These are phyloP conservation scores for Zophobas morio DNA, from an alignment of 1,140 invertebrate genomes.

Conservation along the genomic window DNA sequence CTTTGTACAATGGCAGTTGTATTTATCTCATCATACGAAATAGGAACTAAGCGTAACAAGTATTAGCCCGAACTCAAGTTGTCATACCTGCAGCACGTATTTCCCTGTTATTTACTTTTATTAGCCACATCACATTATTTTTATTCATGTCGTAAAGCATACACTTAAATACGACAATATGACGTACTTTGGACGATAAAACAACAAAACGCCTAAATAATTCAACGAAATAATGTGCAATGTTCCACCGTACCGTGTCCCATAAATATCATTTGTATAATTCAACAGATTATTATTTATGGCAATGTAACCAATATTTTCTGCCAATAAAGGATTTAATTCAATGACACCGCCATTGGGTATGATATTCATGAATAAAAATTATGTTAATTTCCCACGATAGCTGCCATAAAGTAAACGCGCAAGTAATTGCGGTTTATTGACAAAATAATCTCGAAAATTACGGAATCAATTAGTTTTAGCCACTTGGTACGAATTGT, in stretches of 20 bases:
- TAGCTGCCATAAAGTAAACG: constrained; percentile 1
- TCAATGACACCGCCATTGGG: neutral
- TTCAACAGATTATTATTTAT: constrained; percentile 15
- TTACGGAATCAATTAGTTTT: constrained; percentile 2
- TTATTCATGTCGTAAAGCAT: no score
- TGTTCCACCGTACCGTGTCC: neutral
- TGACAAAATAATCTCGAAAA: constrained; percentile 11
- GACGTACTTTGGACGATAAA: neutral
- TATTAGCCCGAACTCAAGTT: no score
- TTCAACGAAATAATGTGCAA: neutral
- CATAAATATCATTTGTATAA: constrained; percentile 20
- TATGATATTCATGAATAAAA: neutral
- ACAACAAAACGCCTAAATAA: constrained; percentile 2
- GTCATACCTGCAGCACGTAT: no score
- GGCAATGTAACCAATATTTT: neutral
- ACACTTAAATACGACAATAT: no score
- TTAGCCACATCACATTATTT: no score
- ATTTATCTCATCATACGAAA: no score
- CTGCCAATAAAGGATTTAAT: neutral
- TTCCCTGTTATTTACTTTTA: no score
- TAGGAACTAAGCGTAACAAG: no score
- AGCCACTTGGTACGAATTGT: neutral
- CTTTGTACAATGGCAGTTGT: no score
- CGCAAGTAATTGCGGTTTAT: constrained; percentile 8
- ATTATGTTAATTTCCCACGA: neutral